A percentile compares a stretch with the other conserved stretches of the same genome.
These are phyloP conservation scores for Sebastes flavidus DNA, from an alignment of 2,797 vertebrate species.

Conservation along the genomic window DNA sequence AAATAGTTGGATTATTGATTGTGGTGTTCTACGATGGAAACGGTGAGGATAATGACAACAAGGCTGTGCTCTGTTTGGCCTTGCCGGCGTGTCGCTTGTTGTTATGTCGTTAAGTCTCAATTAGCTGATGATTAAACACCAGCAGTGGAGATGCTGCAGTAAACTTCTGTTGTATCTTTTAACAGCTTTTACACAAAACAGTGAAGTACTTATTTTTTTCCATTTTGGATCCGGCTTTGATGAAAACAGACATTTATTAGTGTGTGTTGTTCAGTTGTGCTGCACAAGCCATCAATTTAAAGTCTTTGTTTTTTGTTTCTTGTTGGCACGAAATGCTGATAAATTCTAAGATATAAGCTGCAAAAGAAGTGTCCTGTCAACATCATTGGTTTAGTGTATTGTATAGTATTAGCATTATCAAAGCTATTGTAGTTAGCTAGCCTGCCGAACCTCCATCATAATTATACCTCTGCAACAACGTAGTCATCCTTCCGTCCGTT, in stretches of 20 bases:
- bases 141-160: neutral
- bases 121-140: neutral
- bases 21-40: neutral
- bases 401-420: neutral
- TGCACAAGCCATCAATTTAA: neutral
- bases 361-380: too few relatives aligned
- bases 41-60: neutral
- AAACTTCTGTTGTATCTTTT: neutral
- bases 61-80: too few relatives aligned
- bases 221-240: neutral
- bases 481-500: too few relatives aligned
- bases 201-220: neutral
- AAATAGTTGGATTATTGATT: neutral
- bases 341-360: neutral
- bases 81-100: neutral
- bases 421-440: too few relatives aligned
- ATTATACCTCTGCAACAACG: too few relatives aligned
- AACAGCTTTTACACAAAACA: neutral
- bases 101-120: neutral
- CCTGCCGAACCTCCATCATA: too few relatives aligned
- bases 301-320: neutral
- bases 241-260: neutral
- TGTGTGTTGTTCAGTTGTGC: neutral
- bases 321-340: neutral
- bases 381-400: neutral